Evolutionary conservation across 2,113 vertebrate genomes (phyloP).

Genomic region (Puntigrus tetrazona): DNA sequence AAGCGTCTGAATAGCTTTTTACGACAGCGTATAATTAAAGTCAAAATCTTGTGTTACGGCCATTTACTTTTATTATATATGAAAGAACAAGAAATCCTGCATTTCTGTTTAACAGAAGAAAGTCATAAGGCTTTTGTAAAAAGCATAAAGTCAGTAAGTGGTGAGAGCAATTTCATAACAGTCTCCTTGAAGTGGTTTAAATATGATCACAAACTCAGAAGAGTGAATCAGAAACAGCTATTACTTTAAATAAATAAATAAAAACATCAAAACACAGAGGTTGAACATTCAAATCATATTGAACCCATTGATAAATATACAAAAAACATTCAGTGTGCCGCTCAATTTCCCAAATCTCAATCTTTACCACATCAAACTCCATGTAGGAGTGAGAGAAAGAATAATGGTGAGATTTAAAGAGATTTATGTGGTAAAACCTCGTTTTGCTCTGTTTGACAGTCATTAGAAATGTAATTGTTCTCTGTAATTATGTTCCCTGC

Average conservation of each 20-base stretch:
- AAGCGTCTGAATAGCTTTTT: too few relatives aligned
- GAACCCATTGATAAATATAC: neutral
- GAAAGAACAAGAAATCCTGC: too few relatives aligned
- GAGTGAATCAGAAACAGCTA: neutral
- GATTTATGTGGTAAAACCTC: neutral
- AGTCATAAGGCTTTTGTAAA: too few relatives aligned
- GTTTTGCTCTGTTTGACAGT: neutral
- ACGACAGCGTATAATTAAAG: too few relatives aligned
- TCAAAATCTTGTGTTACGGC: too few relatives aligned
- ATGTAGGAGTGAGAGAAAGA: neutral
- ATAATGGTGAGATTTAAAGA: slow-evolving; percentile 22
- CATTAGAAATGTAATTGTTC: slow-evolving; percentile 46
- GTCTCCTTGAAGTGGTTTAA: too few relatives aligned
- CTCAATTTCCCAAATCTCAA: neutral
- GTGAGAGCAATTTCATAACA: too few relatives aligned
- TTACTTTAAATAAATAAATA: neutral
- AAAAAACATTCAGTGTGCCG: neutral
- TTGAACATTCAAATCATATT: neutral
- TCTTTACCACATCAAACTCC: neutral
- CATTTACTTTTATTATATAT: too few relatives aligned
- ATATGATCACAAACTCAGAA: neutral
- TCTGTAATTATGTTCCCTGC: slow-evolving; percentile 37
- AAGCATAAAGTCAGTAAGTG: too few relatives aligned
- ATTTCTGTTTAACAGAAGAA: too few relatives aligned
- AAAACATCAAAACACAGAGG: neutral